Evolutionary conservation across 1,140 invertebrate genomes (phyloP).

Genomic region (Anoplophora glabripennis): DNA sequence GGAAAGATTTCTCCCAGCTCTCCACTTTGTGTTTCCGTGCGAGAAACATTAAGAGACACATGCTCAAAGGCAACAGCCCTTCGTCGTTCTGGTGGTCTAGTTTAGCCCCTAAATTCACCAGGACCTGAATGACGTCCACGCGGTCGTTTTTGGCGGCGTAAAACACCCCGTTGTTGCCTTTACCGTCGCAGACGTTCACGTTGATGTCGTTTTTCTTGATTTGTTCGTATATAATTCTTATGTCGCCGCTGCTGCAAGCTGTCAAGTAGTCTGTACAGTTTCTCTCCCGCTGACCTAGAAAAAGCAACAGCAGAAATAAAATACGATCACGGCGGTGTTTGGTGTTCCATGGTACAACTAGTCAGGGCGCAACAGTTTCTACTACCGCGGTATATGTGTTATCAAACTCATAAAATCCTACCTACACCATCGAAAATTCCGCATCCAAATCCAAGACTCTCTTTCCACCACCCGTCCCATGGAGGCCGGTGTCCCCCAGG

Average conservation of each 20-base stretch:
- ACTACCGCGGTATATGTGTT: too few relatives aligned
- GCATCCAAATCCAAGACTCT: too few relatives aligned
- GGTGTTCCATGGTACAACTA: too few relatives aligned
- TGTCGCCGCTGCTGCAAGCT: conserved; percentile 40
- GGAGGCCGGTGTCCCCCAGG: too few relatives aligned
- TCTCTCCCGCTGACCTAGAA: conserved; percentile 35
- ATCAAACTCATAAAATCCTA: too few relatives aligned
- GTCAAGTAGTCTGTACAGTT: conserved; percentile 33
- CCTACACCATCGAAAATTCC: too few relatives aligned
- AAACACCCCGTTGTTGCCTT: conserved; percentile 53
- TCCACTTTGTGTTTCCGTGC: conserved; percentile 44
- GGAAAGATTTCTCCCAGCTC: conserved; percentile 46
- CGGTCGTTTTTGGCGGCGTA: conserved; percentile 50
- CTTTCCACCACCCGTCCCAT: too few relatives aligned
- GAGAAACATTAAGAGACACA: conserved; percentile 49
- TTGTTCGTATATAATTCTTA: conserved; percentile 44
- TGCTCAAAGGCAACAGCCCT: conserved; percentile 51
- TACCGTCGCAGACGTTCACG: conserved; percentile 50
- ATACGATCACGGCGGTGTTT: too few relatives aligned
- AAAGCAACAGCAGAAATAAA: too few relatives aligned
- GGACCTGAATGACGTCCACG: conserved; percentile 32
- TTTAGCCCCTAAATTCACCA: conserved; percentile 52
- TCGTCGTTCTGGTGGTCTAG: conserved; percentile 53
- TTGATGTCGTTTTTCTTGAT: conserved; percentile 47
- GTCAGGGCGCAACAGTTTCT: too few relatives aligned